These are phyloP conservation scores for Hydrotaea cyrtoneurina DNA, from an alignment of 2,888 invertebrate species.

Conservation along the genomic window DNA sequence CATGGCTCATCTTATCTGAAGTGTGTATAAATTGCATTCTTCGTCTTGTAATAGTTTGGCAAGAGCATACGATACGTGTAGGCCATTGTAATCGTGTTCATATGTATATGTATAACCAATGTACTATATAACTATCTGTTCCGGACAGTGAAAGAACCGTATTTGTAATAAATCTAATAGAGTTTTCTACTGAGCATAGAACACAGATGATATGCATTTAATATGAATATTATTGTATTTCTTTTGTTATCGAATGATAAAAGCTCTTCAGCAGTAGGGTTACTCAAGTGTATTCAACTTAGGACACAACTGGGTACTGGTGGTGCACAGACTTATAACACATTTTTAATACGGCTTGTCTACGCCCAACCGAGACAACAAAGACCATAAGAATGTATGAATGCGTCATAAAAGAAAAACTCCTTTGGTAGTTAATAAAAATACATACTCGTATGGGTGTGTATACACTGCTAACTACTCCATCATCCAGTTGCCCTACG, in stretches of 20 bases:
- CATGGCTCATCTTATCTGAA: not conserved
- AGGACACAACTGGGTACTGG: not conserved
- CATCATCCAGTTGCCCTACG: not conserved
- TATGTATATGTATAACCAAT: not conserved
- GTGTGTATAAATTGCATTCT: not conserved
- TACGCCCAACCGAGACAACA: not conserved
- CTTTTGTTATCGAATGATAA: not conserved
- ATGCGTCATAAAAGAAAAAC: slow-evolving; percentile 39
- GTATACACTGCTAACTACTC: not conserved
- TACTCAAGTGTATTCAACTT: slow-evolving; percentile 26
- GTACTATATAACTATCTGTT: not conserved
- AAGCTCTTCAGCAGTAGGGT: slow-evolving; percentile 5
- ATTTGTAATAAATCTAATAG: not conserved
- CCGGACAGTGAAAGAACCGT: not conserved
- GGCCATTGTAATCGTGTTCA: not conserved
- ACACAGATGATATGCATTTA: slow-evolving; percentile 7
- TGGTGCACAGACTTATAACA: not conserved
- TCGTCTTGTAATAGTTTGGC: slow-evolving; percentile 1
- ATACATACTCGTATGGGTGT: not conserved
- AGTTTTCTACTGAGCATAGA: not conserved
- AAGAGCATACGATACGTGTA: not conserved
- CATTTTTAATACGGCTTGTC: not conserved
- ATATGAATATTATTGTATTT: slow-evolving; percentile 15
- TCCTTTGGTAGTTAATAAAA: slow-evolving; percentile 46
- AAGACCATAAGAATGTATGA: slow-evolving; percentile 38